Conservation (phyloP, 2,888 invertebrate genomes). For the Prosopocoilus inquinatus region DNA sequence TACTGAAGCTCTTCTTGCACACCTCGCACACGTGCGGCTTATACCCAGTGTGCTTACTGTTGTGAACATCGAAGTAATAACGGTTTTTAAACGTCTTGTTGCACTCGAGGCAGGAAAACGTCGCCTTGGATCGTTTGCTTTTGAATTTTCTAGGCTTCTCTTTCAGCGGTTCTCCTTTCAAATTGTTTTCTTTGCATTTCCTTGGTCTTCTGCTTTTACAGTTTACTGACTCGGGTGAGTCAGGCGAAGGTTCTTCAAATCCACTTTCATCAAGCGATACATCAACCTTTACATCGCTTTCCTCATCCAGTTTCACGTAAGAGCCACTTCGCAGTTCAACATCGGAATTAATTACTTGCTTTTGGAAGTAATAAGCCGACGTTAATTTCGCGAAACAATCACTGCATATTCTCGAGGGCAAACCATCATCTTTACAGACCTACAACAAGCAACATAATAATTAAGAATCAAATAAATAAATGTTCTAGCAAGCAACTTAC, state of each 20-base stretch:
- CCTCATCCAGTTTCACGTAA: background rate
- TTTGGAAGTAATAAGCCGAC: conserved; percentile 3
- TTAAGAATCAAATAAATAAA: conserved; percentile 8
- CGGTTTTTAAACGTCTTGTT: conserved; percentile 16
- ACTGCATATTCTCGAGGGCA: conserved; percentile 9
- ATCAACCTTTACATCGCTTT: background rate
- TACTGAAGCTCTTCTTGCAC: conserved; percentile 17
- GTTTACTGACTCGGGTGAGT: background rate
- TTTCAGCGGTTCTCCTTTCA: background rate
- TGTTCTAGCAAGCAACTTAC: conserved; percentile 3
- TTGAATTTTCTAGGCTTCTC: background rate
- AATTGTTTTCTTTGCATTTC: background rate
- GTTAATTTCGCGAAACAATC: conserved; percentile 8
- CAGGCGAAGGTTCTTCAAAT: background rate
- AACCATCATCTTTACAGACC: background rate
- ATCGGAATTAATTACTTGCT: conserved; percentile 18
- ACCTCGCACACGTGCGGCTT: conserved; percentile 17
- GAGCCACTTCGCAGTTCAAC: conserved; percentile 2
- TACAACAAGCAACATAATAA: background rate
- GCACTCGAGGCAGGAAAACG: conserved; percentile 14
- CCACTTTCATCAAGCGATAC: background rate
- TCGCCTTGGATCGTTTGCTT: conserved; percentile 1
- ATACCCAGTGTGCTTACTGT: conserved; percentile 16
- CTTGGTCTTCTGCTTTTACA: background rate
- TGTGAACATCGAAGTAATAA: conserved; percentile 18